These are phyloP conservation scores for Drosophila vallismaia DNA, from an alignment of 2,888 invertebrate species.

Conservation along the genomic window DNA sequence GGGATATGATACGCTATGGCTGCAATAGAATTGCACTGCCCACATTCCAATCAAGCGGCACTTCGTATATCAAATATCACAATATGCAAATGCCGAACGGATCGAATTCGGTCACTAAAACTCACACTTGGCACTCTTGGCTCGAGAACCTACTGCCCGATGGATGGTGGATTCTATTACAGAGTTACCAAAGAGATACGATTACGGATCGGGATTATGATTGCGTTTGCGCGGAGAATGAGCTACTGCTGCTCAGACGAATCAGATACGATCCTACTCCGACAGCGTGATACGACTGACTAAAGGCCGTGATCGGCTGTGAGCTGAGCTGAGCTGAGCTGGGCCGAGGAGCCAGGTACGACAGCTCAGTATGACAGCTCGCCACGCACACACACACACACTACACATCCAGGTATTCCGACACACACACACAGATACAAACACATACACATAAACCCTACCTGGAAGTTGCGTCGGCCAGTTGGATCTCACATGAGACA, in stretches of 20 bases:
- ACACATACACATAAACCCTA: conserved; percentile 4
- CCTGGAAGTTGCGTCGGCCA: conserved; percentile 58
- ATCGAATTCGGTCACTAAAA: conserved; percentile 56
- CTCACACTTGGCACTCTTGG: conserved; percentile 30
- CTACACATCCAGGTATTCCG: background rate
- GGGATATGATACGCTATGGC: conserved; percentile 19
- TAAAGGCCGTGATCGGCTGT: conserved; percentile 59
- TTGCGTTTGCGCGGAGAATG: conserved; percentile 8
- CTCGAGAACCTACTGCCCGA: conserved; percentile 17
- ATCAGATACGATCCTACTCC: conserved; percentile 83
- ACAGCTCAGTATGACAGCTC: conserved; percentile 31
- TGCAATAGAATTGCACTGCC: conserved; percentile 43
- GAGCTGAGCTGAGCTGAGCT: conserved; percentile 25
- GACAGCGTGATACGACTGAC: conserved; percentile 84
- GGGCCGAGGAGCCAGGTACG: conserved; percentile 31
- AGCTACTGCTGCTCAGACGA: conserved; percentile 36
- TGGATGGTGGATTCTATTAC: conserved; percentile 24
- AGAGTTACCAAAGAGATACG: conserved; percentile 17
- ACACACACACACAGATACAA: background rate
- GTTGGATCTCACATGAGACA: conserved; percentile 51
- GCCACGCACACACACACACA: conserved; percentile 39
- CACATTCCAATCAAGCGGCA: conserved; percentile 70
- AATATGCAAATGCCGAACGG: conserved; percentile 60
- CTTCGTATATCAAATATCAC: conserved; percentile 60
- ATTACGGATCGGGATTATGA: conserved; percentile 20